Evolutionary conservation across 2,888 invertebrate genomes (phyloP).

Genomic region (Drosophila histrio): DNA sequence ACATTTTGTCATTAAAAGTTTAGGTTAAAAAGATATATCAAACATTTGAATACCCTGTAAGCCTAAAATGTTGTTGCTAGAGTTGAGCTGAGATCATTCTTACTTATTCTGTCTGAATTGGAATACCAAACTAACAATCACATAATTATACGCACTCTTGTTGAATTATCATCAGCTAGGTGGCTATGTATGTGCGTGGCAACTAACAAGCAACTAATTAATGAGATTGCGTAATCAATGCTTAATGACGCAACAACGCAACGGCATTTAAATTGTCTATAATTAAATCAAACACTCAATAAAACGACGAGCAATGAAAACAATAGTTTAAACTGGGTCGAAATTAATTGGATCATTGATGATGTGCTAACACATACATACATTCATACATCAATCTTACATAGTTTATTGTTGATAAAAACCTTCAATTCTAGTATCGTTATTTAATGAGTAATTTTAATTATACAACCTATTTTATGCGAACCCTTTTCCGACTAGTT

Average conservation of each 20-base stretch:
- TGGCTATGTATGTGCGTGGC: slow-evolving; percentile 3
- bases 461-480: not conserved
- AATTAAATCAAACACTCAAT: slow-evolving; percentile 78
- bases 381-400: slow-evolving; percentile 4
- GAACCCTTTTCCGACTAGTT: not conserved
- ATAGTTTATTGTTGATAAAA: not conserved
- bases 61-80: too few relatives aligned
- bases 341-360: slow-evolving; percentile 35
- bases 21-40: slow-evolving; percentile 14
- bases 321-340: slow-evolving; percentile 17
- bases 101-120: not conserved
- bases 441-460: not conserved
- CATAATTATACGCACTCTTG: slow-evolving; percentile 58
- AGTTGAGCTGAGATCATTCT: not conserved
- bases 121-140: slow-evolving; percentile 45
- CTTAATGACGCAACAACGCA: slow-evolving; percentile 66
- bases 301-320: slow-evolving; percentile 41
- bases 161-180: slow-evolving; percentile 36
- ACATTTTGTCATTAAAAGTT: slow-evolving; percentile 71
- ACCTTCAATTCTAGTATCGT: not conserved
- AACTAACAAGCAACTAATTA: slow-evolving; percentile 59
- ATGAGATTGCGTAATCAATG: slow-evolving; percentile 68
- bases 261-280: slow-evolving; percentile 62
- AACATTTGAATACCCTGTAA: slow-evolving; percentile 10
- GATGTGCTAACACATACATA: slow-evolving; percentile 32